phyloP scores from a whole-genome alignment of 2,113 vertebrate genomes.

The Tragulus kanchil region DNA sequence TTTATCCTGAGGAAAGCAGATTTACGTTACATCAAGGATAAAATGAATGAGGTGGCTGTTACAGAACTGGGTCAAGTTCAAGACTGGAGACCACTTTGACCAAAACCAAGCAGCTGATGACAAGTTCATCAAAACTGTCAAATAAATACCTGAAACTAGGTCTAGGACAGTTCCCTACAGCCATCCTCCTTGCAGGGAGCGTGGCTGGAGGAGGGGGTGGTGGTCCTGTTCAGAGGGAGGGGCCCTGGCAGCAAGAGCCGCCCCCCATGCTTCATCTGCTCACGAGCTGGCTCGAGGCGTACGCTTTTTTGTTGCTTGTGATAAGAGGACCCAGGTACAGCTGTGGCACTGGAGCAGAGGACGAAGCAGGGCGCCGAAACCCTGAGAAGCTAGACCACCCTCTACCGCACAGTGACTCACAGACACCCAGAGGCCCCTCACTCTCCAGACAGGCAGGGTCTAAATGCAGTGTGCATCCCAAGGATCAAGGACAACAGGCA shows the following conservation, averaged over 20 bases:
- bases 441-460: not conserved
- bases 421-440: not conserved
- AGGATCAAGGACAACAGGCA: not conserved
- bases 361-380: not conserved
- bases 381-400: not conserved
- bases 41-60: not conserved
- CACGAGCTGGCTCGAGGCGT: not conserved
- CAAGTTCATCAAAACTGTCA: not conserved
- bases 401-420: not conserved
- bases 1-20: constrained; percentile 51
- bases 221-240: not conserved
- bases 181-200: not conserved
- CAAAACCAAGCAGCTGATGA: constrained; percentile 9
- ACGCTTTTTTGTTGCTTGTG: not conserved
- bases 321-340: not conserved
- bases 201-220: not conserved
- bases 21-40: not conserved
- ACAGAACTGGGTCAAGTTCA: not conserved
- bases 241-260: not conserved
- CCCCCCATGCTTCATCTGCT: not conserved
- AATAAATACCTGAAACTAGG: not conserved
- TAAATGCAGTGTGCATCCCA: accelerated
- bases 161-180: not conserved
- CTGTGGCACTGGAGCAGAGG: not conserved
- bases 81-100: not conserved